phyloP scores from a whole-genome alignment of 2,888 invertebrate genomes.

The Phaonia tiefii region DNA sequence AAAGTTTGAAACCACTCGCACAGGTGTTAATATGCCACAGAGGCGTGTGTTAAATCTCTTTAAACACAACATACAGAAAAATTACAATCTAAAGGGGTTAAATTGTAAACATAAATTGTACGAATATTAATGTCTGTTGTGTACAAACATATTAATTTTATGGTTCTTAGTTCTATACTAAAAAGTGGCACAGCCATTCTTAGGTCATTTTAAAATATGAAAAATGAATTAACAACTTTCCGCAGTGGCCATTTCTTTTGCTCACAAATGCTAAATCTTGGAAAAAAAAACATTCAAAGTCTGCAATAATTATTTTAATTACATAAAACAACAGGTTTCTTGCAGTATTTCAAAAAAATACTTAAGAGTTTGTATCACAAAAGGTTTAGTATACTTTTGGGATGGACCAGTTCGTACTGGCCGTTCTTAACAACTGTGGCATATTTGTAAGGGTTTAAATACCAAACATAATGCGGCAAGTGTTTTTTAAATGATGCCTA shows the following conservation, averaged over 20 bases:
- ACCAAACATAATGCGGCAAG: background rate
- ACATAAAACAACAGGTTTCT: background rate
- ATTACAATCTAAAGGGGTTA: no score
- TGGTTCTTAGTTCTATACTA: no score
- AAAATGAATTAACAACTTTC: conserved; percentile 8
- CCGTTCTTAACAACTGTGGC: conserved; percentile 22
- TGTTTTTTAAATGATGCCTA: background rate
- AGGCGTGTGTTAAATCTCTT: no score
- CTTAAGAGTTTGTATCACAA: background rate
- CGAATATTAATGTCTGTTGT: no score
- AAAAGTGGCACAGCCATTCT: no score
- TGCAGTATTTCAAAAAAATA: background rate
- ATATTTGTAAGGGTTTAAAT: conserved; percentile 27
- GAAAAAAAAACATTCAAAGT: background rate
- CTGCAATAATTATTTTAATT: conserved; percentile 9
- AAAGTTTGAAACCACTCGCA: no score
- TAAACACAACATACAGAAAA: no score
- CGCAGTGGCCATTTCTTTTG: background rate
- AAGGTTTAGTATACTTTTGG: no score
- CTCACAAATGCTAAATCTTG: background rate
- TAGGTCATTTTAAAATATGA: background rate
- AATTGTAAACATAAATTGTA: no score
- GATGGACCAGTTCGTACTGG: background rate
- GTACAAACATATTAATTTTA: no score
- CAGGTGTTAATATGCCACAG: no score